Conservation (phyloP, 37 sponge, comb jelly and placozoan species). For the Tethya wilhelma region DNA sequence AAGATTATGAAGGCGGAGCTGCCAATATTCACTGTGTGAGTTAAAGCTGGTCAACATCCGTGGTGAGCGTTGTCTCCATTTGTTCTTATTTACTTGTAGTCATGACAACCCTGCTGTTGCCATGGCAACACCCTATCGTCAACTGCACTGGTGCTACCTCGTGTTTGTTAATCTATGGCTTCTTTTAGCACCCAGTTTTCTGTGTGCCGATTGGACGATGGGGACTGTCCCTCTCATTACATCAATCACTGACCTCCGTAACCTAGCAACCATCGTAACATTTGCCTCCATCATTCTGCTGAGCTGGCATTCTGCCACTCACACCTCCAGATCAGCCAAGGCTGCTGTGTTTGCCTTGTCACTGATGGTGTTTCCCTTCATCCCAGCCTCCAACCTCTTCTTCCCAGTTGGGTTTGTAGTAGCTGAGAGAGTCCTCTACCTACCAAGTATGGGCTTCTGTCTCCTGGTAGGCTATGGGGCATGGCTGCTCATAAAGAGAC, state of each 20-base stretch:
- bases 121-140: slow-evolving; percentile 70
- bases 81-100: slow-evolving; percentile 23
- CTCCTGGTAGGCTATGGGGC: slow-evolving; percentile 30
- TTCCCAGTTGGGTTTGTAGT: slow-evolving; percentile 97
- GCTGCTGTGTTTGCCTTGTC: slow-evolving; percentile 64
- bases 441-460: slow-evolving; percentile 81
- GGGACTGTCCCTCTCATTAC: slow-evolving; percentile 88
- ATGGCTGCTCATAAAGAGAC: neutral
- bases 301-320: neutral
- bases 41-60: neutral
- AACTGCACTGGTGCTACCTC: slow-evolving; percentile 84
- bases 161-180: slow-evolving; percentile 81
- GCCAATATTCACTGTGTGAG: slow-evolving; percentile 77
- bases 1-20: slow-evolving; percentile 62
- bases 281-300: slow-evolving; percentile 16
- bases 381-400: slow-evolving; percentile 98
- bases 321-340: slow-evolving; percentile 8
- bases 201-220: slow-evolving; percentile 96
- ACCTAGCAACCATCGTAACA: slow-evolving; percentile 60
- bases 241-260: slow-evolving; percentile 68
- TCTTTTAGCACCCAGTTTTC: slow-evolving; percentile 66
- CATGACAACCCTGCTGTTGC: slow-evolving; percentile 91
- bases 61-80: neutral
- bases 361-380: slow-evolving; percentile 84
- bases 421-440: slow-evolving; percentile 91